Base-by-base conservation (phyloP, 1,140 invertebrate species). In the Batillaria attramentaria region DNA sequence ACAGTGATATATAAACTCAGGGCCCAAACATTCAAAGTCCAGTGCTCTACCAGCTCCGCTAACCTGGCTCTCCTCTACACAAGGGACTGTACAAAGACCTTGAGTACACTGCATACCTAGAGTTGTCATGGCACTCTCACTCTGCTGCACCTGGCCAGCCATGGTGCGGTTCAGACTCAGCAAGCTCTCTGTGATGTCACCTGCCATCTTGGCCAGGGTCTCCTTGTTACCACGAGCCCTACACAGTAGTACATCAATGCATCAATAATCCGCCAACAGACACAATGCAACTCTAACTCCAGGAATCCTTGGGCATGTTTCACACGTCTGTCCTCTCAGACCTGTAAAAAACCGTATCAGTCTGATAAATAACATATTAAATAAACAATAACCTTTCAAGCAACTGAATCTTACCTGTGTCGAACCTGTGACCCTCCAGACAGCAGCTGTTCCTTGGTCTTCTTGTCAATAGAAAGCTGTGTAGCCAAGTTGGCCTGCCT, bases 121-220 rank as follows among this genome's bases (percentile, higher is more conserved):
- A n/a, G 93, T 94, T 57, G 96, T 95, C 60, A 98, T 91, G 24
- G 97, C 97, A 57, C 94, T 93, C 62, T 95, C 95, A 91, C 96
- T 97, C 87, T 94, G 94, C 83, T 97, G 94, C 24, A 96, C 95
- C 31, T 97, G 97, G 83, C 95, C 95, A 28, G 95, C 95, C 81
- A 99, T 91, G 89, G 96, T 94, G 78, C 95, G 93, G 81, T 95
- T 96, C 77, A 98, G 95, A 62, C 95, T 94, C 60, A 96, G 89
- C 82, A 98, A 91, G 89, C 95, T 95, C 80, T 97, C 95, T 3
- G 97, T 97, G 43, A 91, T 88, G 72, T 84, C 83, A 46, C 77
- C 82, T 0, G 86, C 84, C 41, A 84, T 76, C 73, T 87, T 89
- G 1, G 84, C 86, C 66, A 89, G 72, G 2, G 79, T 77, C 65